These are phyloP conservation scores for Calcarius ornatus DNA, from an alignment of 2,113 vertebrate species.

Conservation along the genomic window DNA sequence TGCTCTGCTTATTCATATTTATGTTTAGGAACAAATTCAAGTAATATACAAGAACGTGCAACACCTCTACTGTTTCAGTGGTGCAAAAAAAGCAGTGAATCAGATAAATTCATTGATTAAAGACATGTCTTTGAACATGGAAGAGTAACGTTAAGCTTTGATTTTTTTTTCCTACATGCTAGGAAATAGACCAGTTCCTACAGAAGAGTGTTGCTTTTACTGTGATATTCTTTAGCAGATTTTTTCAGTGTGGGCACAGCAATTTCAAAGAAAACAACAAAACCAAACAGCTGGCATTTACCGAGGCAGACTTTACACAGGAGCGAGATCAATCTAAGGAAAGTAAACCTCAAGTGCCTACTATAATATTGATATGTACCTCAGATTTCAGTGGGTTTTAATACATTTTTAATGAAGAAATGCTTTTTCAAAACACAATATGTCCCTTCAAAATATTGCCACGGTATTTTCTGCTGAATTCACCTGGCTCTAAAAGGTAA, in stretches of 20 bases:
- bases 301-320: conserved; percentile 32
- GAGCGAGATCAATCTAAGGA: not conserved
- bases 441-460: not conserved
- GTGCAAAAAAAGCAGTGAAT: not conserved
- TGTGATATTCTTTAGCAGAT: not conserved
- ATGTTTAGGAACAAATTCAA: not conserved
- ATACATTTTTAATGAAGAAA: conserved; percentile 51
- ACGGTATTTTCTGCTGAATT: not conserved
- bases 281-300: not conserved
- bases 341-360: conserved; percentile 15
- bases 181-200: not conserved
- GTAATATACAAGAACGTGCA: not conserved
- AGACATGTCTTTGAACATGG: not conserved
- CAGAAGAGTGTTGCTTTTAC: not conserved
- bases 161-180: not conserved
- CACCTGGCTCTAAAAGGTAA: not conserved
- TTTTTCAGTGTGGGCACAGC: not conserved
- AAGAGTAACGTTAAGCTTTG: not conserved
- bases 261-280: not conserved
- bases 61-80: not conserved
- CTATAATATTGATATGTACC: conserved; percentile 23
- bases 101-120: not conserved
- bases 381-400: not conserved
- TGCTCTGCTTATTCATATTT: conserved; percentile 22
- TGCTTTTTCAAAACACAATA: not conserved